phyloP scores from a whole-genome alignment of 2,113 vertebrate genomes.

The Egretta garzetta region DNA sequence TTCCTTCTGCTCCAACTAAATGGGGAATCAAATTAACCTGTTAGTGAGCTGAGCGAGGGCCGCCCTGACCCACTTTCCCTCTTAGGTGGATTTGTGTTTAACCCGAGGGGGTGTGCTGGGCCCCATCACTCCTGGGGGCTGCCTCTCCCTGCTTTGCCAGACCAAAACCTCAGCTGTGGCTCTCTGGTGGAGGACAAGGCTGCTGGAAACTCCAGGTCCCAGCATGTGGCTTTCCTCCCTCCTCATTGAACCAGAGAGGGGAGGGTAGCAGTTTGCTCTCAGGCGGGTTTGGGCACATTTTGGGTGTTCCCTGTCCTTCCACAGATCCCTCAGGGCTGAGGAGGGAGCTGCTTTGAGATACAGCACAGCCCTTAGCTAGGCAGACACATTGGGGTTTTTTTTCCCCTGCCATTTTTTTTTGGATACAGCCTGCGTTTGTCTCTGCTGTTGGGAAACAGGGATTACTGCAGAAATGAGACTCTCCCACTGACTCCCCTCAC shows the following conservation, averaged over 20 bases:
- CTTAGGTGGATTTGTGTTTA: background rate
- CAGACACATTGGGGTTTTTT: background rate
- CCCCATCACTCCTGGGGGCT: background rate
- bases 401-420: background rate
- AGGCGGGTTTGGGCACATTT: background rate
- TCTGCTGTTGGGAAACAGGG: constrained; percentile 26
- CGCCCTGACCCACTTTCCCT: background rate
- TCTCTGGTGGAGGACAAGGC: background rate
- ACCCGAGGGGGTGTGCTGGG: rapidly evolving
- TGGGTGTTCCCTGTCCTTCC: background rate
- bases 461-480: constrained; percentile 32
- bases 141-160: background rate
- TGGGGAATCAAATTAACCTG: background rate
- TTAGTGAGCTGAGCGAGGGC: background rate
- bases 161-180: background rate
- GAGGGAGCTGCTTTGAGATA: background rate
- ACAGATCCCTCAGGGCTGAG: background rate
- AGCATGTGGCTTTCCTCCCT: background rate
- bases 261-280: background rate
- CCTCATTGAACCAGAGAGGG: rapidly evolving
- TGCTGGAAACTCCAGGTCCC: background rate
- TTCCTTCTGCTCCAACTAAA: background rate
- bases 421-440: background rate
- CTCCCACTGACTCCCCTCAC: constrained; percentile 16
- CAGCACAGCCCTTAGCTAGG: background rate